phyloP scores from a whole-genome alignment of 2,113 vertebrate genomes.

The Paralichthys olivaceus region DNA sequence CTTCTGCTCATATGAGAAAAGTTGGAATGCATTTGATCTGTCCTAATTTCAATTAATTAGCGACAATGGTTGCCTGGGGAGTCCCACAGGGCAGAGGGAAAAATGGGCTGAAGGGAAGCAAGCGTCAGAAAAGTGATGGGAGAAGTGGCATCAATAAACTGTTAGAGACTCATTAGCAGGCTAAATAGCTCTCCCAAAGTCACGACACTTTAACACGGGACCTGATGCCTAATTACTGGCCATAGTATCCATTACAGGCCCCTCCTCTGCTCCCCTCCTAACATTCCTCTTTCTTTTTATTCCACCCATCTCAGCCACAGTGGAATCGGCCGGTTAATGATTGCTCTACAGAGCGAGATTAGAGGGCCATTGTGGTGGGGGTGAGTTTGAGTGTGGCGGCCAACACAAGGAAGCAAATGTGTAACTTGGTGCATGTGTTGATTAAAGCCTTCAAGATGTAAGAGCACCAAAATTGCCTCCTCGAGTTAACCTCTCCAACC shows the following conservation, averaged over 20 bases:
- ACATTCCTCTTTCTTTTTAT: slow-evolving; percentile 65
- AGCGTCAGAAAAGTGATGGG: slow-evolving; percentile 82
- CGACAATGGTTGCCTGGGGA: slow-evolving; percentile 84
- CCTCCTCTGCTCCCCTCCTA: slow-evolving; percentile 50
- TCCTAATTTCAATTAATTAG: slow-evolving; percentile 90
- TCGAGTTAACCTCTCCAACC: slow-evolving; percentile 39
- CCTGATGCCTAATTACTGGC: slow-evolving; percentile 84
- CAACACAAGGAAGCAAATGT: slow-evolving; percentile 40
- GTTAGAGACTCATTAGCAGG: slow-evolving; percentile 85
- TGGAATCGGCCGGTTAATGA: slow-evolving; percentile 80
- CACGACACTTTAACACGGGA: slow-evolving; percentile 84
- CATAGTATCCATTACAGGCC: slow-evolving; percentile 83
- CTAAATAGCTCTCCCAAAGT: slow-evolving; percentile 85
- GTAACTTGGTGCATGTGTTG: slow-evolving; percentile 55
- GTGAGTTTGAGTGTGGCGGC: slow-evolving; percentile 44
- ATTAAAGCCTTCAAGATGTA: slow-evolving; percentile 51
- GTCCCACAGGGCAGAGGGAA: slow-evolving; percentile 83
- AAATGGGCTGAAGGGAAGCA: slow-evolving; percentile 79
- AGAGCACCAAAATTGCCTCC: slow-evolving; percentile 13
- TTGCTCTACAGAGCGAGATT: slow-evolving; percentile 74
- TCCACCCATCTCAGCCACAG: slow-evolving; percentile 73
- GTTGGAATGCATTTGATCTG: slow-evolving; percentile 88
- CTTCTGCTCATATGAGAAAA: slow-evolving; percentile 85
- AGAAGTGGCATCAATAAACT: slow-evolving; percentile 86
- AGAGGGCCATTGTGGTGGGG: slow-evolving; percentile 62